phyloP scores from a whole-genome alignment of 2,797 vertebrate genomes.

The Bryconaethiops microstoma region DNA sequence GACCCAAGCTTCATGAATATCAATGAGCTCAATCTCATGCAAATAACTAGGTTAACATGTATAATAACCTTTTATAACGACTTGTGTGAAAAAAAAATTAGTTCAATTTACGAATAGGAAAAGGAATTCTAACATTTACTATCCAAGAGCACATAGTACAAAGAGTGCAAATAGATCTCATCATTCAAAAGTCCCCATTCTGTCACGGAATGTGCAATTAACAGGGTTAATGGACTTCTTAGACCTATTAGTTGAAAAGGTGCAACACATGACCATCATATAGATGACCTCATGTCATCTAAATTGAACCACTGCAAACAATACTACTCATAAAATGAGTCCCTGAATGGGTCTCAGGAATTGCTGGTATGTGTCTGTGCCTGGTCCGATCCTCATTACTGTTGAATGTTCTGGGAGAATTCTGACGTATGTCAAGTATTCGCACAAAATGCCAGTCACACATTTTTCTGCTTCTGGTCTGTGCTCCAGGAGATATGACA shows the following conservation, averaged over 20 bases:
- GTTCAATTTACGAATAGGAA: neutral
- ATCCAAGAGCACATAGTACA: neutral
- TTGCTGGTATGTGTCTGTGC: neutral
- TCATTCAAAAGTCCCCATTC: neutral
- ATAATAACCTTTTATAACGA: neutral
- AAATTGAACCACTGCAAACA: neutral
- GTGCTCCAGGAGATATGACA: neutral
- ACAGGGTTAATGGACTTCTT: neutral
- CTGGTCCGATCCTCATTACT: neutral
- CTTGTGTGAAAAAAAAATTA: neutral
- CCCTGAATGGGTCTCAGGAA: neutral
- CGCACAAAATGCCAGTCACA: neutral
- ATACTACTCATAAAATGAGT: neutral
- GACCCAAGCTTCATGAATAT: neutral
- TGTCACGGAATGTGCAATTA: neutral
- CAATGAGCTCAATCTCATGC: neutral
- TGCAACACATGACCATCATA: neutral
- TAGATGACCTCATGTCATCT: neutral
- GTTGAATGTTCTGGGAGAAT: neutral
- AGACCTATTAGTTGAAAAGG: slow-evolving; percentile 4
- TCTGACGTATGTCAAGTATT: neutral
- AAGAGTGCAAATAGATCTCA: neutral
- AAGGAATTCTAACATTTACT: neutral
- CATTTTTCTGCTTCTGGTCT: neutral
- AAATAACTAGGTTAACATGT: neutral